Conservation (phyloP, 1,140 invertebrate genomes). For the Brachionus rotundiformis region DNA sequence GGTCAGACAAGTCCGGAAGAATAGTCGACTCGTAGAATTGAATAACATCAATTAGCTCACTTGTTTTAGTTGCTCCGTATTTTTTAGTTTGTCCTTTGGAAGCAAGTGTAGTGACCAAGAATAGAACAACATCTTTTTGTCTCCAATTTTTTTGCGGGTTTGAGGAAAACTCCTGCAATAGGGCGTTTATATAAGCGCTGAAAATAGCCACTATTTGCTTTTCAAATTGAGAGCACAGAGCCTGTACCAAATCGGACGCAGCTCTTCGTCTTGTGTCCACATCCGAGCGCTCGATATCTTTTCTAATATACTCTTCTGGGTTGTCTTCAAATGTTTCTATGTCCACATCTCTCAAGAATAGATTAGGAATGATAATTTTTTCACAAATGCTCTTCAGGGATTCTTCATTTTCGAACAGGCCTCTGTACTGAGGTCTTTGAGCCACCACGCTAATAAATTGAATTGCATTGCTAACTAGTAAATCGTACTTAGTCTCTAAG, state of each 20-base stretch:
- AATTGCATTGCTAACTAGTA: conserved; percentile 91
- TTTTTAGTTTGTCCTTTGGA: conserved; percentile 83
- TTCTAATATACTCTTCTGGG: conserved; percentile 92
- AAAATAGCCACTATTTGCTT: conserved; percentile 47
- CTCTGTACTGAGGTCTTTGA: conserved; percentile 80
- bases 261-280: conserved; percentile 89
- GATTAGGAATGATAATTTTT: conserved; percentile 95
- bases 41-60: conserved; percentile 80
- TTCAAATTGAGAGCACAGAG: conserved; percentile 46
- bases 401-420: conserved; percentile 80
- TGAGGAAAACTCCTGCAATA: conserved; percentile 73
- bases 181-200: conserved; percentile 35
- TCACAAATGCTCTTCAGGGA: conserved; percentile 87
- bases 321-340: conserved; percentile 95
- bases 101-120: conserved; percentile 88
- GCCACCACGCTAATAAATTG: conserved; percentile 91
- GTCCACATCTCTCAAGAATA: conserved; percentile 91
- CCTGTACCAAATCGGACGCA: conserved; percentile 85
- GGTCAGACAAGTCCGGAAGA: conserved; percentile 75
- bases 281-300: conserved; percentile 96
- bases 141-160: conserved; percentile 80
- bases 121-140: conserved; percentile 90
- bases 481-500: conserved; percentile 83
- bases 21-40: conserved; percentile 84
- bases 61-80: conserved; percentile 85